Evolutionary conservation across 1,140 invertebrate genomes (phyloP).

Genomic region (Bombus pyrosoma): DNA sequence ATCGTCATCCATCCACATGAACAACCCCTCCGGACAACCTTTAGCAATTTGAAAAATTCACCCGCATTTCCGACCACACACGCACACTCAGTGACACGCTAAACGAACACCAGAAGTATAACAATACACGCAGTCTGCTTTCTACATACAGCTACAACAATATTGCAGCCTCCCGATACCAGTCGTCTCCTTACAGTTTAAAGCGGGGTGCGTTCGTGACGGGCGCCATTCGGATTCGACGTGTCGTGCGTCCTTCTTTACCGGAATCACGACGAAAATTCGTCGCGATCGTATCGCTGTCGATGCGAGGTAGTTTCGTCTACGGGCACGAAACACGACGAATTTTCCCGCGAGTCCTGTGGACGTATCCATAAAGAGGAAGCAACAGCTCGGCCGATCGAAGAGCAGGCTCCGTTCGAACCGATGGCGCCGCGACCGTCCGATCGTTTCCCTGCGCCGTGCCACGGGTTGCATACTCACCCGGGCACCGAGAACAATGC

Average conservation of each 20-base stretch:
- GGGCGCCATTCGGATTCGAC: background rate
- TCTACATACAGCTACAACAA: conserved; percentile 70
- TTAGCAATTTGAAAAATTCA: conserved; percentile 45
- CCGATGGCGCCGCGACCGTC: conserved; percentile 35
- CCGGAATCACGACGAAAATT: background rate
- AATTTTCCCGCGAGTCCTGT: background rate
- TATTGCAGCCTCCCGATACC: conserved; percentile 79
- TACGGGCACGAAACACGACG: background rate
- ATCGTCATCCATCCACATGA: conserved; percentile 42
- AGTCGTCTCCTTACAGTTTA: conserved; percentile 81
- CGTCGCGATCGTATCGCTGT: background rate
- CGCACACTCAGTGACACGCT: conserved; percentile 63
- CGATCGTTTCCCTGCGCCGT: conserved; percentile 49
- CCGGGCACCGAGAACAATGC: conserved; percentile 63
- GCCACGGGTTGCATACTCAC: conserved; percentile 79
- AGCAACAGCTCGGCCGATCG: background rate
- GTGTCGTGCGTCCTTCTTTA: background rate
- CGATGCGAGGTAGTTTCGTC: too few relatives aligned
- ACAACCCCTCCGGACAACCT: conserved; percentile 51
- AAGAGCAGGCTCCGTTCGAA: background rate
- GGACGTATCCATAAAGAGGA: background rate
- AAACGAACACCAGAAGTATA: conserved; percentile 56
- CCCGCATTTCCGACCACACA: conserved; percentile 56
- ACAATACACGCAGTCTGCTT: conserved; percentile 68
- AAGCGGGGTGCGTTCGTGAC: conserved; percentile 52